Percentiles rank a stretch among this genome's conserved stretches.
phyloP scores from a whole-genome alignment of 2,888 invertebrate species.

The Acanthacorydalis orientalis region DNA sequence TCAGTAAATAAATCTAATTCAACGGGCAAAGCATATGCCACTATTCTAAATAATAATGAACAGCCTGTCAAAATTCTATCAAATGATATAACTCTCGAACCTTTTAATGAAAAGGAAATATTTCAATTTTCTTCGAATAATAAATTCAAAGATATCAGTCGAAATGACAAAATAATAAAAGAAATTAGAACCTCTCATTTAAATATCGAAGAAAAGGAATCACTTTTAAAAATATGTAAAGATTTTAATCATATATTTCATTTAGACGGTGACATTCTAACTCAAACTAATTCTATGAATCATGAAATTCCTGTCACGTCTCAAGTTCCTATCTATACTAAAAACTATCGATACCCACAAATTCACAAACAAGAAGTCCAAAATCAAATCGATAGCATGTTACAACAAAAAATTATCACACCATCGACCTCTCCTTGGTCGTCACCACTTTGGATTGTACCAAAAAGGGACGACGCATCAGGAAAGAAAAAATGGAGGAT shows the following conservation, averaged over 20 bases:
- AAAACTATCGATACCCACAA: constrained; percentile 12
- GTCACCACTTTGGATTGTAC: constrained; percentile 14
- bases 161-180: background rate
- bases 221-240: constrained; percentile 7
- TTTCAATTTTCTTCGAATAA: too few species aligned
- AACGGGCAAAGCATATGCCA: too few species aligned
- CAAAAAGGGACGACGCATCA: constrained; percentile 11
- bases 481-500: constrained; percentile 12
- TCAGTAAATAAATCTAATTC: too few species aligned
- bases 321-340: constrained; percentile 8
- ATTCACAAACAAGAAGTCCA: constrained; percentile 13
- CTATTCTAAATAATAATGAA: too few species aligned
- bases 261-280: constrained; percentile 7
- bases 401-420: constrained; percentile 11
- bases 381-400: constrained; percentile 12
- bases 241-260: constrained; percentile 4
- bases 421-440: constrained; percentile 11
- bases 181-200: background rate
- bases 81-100: too few species aligned
- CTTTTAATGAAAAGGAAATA: too few species aligned
- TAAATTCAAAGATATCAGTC: too few species aligned
- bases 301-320: constrained; percentile 9
- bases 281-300: constrained; percentile 9
- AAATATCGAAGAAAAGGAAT: constrained; percentile 3
- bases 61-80: too few species aligned